phyloP scores from a whole-genome alignment of 2,797 vertebrate genomes.

The Hydrophis major region DNA sequence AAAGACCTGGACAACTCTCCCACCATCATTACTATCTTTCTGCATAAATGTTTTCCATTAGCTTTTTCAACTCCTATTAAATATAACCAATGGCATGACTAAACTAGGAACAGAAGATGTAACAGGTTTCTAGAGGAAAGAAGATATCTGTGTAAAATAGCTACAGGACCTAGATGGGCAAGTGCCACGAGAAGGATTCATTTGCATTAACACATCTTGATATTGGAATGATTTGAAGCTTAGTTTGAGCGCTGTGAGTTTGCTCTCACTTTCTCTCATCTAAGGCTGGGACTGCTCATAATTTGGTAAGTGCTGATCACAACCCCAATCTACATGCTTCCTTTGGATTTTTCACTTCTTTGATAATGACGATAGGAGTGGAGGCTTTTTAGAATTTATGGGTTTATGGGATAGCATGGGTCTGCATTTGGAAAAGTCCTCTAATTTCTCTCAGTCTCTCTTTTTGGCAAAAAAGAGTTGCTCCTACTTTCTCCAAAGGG shows the following conservation, averaged over 20 bases:
- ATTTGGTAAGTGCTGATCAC: not conserved
- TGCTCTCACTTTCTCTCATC: not conserved
- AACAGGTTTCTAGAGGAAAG: not conserved
- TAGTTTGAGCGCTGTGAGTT: not conserved
- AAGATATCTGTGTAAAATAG: not conserved
- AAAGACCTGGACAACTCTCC: not conserved
- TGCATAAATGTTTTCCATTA: not conserved
- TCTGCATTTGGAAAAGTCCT: not conserved
- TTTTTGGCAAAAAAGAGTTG: not conserved
- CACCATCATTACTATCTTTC: not conserved
- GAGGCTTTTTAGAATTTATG: not conserved
- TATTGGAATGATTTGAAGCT: not conserved
- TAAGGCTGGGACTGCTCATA: not conserved
- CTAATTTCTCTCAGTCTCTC: not conserved
- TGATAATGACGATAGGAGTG: not conserved
- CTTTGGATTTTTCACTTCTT: not conserved
- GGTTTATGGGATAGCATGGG: not conserved
- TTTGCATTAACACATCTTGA: not conserved
- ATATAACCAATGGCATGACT: not conserved
- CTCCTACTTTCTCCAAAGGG: not conserved
- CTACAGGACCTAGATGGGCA: not conserved
- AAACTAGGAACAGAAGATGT: not conserved
- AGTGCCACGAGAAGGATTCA: not conserved
- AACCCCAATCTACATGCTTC: not conserved
- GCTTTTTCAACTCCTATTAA: not conserved